A percentile compares a stretch with the other conserved stretches of the same genome.
phyloP scores from a whole-genome alignment of 2,113 vertebrate species.

The Malurus melanocephalus region DNA sequence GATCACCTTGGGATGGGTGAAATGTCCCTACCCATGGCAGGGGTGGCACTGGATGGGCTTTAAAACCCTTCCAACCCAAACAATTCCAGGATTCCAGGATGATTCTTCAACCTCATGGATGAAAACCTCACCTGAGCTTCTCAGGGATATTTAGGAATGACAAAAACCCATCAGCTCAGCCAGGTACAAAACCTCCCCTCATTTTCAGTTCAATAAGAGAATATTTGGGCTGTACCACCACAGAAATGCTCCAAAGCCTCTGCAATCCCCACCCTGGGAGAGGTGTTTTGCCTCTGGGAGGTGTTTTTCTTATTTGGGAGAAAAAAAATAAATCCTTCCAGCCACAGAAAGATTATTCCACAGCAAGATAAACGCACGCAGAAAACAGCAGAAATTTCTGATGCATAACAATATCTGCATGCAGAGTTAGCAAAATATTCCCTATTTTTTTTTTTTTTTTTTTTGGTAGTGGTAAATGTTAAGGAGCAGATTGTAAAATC shows the following conservation, averaged over 20 bases:
- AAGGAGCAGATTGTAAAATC: background rate
- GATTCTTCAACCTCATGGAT: background rate
- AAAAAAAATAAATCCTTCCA: background rate
- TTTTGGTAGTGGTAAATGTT: background rate
- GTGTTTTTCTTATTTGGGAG: background rate
- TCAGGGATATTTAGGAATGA: background rate
- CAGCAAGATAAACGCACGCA: background rate
- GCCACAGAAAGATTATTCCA: background rate
- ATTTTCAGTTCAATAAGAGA: background rate
- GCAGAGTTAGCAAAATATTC: background rate
- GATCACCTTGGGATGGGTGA: accelerated
- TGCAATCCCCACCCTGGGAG: background rate
- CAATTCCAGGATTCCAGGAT: background rate
- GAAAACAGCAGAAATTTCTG: background rate
- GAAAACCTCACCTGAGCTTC: background rate
- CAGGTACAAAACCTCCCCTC: background rate
- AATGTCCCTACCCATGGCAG: background rate
- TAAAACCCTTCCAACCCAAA: background rate
- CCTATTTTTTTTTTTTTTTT: background rate
- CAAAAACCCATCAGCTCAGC: background rate
- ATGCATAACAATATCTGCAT: background rate
- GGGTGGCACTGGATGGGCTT: background rate
- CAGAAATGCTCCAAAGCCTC: background rate
- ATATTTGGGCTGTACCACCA: background rate
- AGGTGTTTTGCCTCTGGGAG: background rate